Base-by-base conservation (phyloP, 1,140 invertebrate species). In the Batillaria attramentaria region DNA sequence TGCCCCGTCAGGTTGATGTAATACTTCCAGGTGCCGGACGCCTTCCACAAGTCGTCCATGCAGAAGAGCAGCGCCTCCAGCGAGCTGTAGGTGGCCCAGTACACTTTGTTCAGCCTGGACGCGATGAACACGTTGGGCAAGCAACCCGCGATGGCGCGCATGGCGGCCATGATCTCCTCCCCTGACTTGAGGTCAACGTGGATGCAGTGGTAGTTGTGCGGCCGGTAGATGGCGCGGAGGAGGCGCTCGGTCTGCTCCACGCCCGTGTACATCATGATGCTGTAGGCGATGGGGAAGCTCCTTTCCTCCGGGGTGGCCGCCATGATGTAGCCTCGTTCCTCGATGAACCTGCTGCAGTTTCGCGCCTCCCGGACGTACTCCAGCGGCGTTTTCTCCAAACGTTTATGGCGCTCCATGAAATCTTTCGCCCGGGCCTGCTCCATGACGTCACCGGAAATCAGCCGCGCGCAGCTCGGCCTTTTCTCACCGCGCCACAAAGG, bases 161-260 rank as follows among this genome's bases (percentile, higher is more conserved):
- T 65, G 3, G 81, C 81, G 1, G 77, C 35, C 68, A 73, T 75
- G 31, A 89, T 80, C n/a, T 66, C 77, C 31, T 41, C 33, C n/a
- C 79, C n/a, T 24, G 81, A 66, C 65, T 85, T 83, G 18, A 37
- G 62, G 69, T 91, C 90, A 0, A 90, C 85, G 76, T 91, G 90
- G 37, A 91, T 82, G 83, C 89, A 91, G 78, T 89, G 90, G 65
- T 77, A 80, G 79, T 91, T 91, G 35, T 86, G 84, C 13, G 88
- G 89, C 13, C 85, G 78, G 76, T 90, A 90, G 37, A 91, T 86
- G 16, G 84, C 83, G 4, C 86, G 72, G 31, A 91, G 72, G 33
- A 91, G 60, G 24, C 87, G 77, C 72, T 90, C 89, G 3, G 85
- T 78, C 75, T 90, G 90, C 70, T 87, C 87, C 20, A 85, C 83